Conservation (phyloP, 2,113 vertebrate species). For the Pantherophis guttatus region DNA sequence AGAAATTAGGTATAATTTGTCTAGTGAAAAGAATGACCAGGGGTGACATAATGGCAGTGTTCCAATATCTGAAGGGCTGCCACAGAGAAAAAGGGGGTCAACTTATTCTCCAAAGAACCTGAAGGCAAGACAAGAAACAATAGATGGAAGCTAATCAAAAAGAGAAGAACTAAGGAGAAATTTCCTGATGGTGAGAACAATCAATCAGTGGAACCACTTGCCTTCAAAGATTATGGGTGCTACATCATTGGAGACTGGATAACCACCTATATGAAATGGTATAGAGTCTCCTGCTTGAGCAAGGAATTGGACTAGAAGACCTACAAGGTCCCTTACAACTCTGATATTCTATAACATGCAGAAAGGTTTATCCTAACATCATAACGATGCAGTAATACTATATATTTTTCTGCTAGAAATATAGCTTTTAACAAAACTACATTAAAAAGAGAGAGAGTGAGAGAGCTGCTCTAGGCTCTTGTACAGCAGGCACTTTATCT, state of each 20-base stretch:
- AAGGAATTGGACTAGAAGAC: too few relatives aligned
- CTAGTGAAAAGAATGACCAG: not conserved
- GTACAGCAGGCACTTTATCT: constrained; percentile 1
- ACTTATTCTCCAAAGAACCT: not conserved
- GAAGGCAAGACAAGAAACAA: not conserved
- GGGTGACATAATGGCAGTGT: not conserved
- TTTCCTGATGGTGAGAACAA: not conserved
- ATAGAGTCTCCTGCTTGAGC: too few relatives aligned
- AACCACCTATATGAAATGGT: too few relatives aligned
- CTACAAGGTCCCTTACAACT: too few relatives aligned
- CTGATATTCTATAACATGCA: too few relatives aligned
- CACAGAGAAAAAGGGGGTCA: not conserved
- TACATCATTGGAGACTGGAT: too few relatives aligned
- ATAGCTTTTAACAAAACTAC: not conserved
- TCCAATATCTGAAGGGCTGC: not conserved
- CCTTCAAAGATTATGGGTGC: too few relatives aligned
- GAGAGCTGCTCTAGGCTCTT: not conserved
- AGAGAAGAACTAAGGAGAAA: not conserved
- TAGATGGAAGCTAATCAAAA: not conserved
- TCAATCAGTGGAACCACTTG: not conserved
- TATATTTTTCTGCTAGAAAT: constrained; percentile 42
- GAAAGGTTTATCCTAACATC: constrained; percentile 51
- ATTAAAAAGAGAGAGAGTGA: not conserved
- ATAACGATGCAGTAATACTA: constrained; percentile 57
- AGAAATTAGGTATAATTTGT: not conserved